A percentile compares a stretch with the other conserved stretches of the same genome.
Conservation (phyloP, 2,888 invertebrate genomes). For the Steromphala cineraria region DNA sequence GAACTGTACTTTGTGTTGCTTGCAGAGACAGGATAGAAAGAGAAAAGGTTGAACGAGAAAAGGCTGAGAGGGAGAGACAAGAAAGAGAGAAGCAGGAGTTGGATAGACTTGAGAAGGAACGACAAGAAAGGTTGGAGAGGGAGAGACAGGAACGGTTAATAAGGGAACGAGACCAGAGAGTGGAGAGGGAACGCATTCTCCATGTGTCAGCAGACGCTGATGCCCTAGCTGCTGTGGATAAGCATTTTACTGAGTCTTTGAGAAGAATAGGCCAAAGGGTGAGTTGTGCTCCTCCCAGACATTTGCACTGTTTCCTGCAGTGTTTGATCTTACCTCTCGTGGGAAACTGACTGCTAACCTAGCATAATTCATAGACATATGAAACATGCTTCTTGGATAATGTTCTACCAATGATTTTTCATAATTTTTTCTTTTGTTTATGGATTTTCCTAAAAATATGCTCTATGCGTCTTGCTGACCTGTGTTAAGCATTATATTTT, state of each 20-base stretch:
- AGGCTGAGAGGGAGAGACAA: constrained; percentile 64
- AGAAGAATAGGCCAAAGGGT: constrained; percentile 61
- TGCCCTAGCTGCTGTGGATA: constrained; percentile 79
- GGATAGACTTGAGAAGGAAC: constrained; percentile 56
- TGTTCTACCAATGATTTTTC: no score
- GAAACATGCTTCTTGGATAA: no score
- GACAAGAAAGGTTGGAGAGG: constrained; percentile 72
- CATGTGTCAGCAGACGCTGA: constrained; percentile 59
- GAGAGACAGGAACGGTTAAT: constrained; percentile 76
- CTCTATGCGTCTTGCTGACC: no score
- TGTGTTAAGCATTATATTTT: no score
- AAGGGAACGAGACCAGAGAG: constrained; percentile 51
- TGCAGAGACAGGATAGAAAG: constrained; percentile 57
- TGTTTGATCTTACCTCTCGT: not conserved
- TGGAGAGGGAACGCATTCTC: constrained; percentile 61
- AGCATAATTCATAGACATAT: no score
- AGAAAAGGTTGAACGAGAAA: constrained; percentile 60
- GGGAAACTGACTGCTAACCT: no score
- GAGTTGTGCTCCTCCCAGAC: constrained; percentile 37
- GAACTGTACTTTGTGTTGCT: constrained; percentile 29
- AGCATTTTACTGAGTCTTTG: constrained; percentile 92
- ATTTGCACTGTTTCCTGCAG: not conserved
- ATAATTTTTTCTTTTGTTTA: no score
- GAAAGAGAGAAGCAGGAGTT: constrained; percentile 78
- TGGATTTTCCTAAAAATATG: no score